Conservation (phyloP, 1,140 invertebrate genomes). For the Macrobrachium nipponense region DNA sequence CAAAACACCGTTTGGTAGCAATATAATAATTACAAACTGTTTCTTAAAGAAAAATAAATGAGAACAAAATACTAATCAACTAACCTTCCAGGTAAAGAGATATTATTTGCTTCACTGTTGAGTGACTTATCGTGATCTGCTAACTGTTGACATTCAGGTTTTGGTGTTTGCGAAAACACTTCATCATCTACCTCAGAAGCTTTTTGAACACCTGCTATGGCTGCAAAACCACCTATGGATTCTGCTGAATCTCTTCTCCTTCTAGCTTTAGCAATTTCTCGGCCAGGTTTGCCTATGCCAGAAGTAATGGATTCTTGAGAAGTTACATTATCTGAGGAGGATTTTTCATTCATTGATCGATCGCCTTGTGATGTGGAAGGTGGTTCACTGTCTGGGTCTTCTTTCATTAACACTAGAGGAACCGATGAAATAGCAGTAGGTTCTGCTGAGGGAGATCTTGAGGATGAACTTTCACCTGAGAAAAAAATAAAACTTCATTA, state of each 20-base stretch:
- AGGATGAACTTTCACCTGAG: constrained; percentile 39
- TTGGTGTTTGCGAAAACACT: constrained; percentile 5
- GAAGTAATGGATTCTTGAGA: neutral
- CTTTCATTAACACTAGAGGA: constrained; percentile 44
- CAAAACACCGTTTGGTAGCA: no score
- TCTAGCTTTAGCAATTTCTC: neutral
- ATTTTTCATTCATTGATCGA: constrained; percentile 11
- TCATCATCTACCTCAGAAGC: neutral
- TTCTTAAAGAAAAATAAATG: no score
- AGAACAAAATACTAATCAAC: no score
- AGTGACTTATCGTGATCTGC: neutral
- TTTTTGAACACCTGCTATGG: constrained; percentile 47
- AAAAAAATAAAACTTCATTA: neutral
- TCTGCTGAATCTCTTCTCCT: constrained; percentile 30
- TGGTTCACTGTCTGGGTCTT: constrained; percentile 35
- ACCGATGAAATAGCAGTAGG: constrained; percentile 14
- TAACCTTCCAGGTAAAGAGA: no score
- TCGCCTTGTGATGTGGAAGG: constrained; percentile 5
- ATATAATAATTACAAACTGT: no score
- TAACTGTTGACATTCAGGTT: constrained; percentile 5
- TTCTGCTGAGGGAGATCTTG: constrained; percentile 43
- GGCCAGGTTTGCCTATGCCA: neutral
- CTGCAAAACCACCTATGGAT: constrained; percentile 40
- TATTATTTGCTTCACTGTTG: neutral
- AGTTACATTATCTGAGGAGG: neutral